These are phyloP conservation scores for Anthophora plumipes DNA, from an alignment of 2,888 invertebrate species.

Conservation along the genomic window DNA sequence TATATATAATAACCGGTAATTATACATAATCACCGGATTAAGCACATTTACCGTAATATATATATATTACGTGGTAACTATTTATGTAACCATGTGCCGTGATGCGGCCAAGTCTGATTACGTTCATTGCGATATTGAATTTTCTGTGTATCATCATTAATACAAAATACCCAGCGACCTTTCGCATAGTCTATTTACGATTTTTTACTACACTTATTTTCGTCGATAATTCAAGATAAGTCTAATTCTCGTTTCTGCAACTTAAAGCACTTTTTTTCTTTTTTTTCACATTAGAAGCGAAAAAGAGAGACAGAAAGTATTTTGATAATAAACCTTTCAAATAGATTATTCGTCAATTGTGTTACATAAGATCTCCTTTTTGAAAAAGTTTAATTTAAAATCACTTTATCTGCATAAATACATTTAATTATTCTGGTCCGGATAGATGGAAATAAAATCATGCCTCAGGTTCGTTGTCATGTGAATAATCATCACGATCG, in stretches of 20 bases:
- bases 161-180: constrained; percentile 17
- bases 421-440: too few species aligned
- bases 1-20: too few species aligned
- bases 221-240: background rate
- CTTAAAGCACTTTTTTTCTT: background rate
- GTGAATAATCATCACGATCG: background rate
- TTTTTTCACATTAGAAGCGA: too few species aligned
- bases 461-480: background rate
- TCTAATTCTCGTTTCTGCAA: background rate
- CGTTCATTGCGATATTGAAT: background rate
- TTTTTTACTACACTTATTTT: constrained; percentile 19
- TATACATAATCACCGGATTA: too few species aligned
- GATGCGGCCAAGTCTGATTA: background rate
- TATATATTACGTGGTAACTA: too few species aligned
- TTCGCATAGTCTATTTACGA: constrained; percentile 19
- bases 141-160: constrained; percentile 2
- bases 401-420: background rate
- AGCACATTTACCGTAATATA: too few species aligned
- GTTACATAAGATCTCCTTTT: background rate
- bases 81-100: too few species aligned
- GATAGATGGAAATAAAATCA: background rate
- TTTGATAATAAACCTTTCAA: too few species aligned
- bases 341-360: too few species aligned
- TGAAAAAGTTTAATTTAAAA: background rate
- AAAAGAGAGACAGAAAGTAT: background rate